These are phyloP conservation scores for Cochlearius cochlearius DNA, from an alignment of 2,113 vertebrate genomes.

Conservation along the genomic window DNA sequence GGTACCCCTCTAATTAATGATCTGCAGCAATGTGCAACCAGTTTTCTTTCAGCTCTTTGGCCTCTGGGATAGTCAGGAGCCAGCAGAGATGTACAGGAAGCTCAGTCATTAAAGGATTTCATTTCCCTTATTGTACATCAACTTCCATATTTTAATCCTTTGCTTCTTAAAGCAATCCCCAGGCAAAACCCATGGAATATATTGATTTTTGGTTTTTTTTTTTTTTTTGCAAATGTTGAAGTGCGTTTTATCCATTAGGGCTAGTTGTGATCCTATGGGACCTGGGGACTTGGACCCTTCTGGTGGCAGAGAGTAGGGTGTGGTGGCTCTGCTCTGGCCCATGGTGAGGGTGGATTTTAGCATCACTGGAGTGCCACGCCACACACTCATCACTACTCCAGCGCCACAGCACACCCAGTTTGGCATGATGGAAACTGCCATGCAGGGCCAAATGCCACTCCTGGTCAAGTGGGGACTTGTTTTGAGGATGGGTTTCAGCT, in stretches of 20 bases:
- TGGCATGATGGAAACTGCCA: fast-evolving
- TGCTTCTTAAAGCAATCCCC: neutral
- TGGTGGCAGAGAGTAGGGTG: neutral
- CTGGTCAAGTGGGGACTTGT: neutral
- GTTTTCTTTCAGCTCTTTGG: neutral
- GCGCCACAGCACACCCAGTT: fast-evolving
- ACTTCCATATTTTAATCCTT: neutral
- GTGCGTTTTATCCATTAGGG: neutral
- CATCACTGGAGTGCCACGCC: neutral
- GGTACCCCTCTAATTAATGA: neutral
- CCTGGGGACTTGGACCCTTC: neutral
- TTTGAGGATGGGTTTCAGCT: neutral
- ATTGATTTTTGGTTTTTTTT: neutral
- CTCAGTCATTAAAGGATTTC: neutral
- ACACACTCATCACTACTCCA: neutral
- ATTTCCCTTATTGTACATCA: neutral
- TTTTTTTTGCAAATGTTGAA: neutral
- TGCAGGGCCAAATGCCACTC: neutral
- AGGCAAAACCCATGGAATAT: neutral
- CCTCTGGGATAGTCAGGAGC: neutral
- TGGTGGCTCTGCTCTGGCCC: neutral
- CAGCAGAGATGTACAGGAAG: neutral
- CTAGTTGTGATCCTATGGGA: neutral
- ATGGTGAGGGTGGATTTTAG: neutral
- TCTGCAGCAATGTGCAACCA: fast-evolving